Evolutionary conservation across 2,797 vertebrate species (phyloP).

Genomic region (Hemitrygon akajei): DNA sequence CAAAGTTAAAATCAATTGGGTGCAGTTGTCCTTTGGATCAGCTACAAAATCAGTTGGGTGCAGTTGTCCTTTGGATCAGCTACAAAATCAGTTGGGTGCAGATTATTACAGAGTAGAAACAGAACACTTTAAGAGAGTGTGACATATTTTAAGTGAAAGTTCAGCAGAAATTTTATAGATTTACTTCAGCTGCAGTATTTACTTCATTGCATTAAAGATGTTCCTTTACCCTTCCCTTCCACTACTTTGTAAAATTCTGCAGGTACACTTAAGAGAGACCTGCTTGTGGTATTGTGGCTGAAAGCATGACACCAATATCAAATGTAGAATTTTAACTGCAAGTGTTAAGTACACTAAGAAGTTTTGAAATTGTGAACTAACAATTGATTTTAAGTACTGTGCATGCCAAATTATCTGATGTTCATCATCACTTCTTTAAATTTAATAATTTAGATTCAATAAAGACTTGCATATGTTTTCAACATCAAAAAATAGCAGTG

Average conservation of each 20-base stretch:
- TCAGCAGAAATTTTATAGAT: slow-evolving; percentile 17
- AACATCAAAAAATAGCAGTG: neutral
- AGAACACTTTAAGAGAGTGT: neutral
- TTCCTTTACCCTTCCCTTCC: neutral
- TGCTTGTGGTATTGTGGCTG: neutral
- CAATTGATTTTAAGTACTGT: neutral
- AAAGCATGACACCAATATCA: neutral
- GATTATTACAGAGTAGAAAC: neutral
- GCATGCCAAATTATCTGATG: neutral
- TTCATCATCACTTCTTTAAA: neutral
- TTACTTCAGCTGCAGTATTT: neutral
- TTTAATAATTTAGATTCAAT: neutral
- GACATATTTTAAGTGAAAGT: slow-evolving; percentile 11
- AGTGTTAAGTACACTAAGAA: neutral
- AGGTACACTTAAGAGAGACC: neutral
- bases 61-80: neutral
- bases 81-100: neutral
- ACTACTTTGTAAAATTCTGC: neutral
- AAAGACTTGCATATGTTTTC: neutral
- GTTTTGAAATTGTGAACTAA: neutral
- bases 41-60: neutral
- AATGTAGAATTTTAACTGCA: neutral
- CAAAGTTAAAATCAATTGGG: slow-evolving; percentile 22
- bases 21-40: neutral
- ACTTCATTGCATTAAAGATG: neutral